Evolutionary conservation across 2,888 invertebrate species (phyloP).

Genomic region (Drosophila fulvimacula): DNA sequence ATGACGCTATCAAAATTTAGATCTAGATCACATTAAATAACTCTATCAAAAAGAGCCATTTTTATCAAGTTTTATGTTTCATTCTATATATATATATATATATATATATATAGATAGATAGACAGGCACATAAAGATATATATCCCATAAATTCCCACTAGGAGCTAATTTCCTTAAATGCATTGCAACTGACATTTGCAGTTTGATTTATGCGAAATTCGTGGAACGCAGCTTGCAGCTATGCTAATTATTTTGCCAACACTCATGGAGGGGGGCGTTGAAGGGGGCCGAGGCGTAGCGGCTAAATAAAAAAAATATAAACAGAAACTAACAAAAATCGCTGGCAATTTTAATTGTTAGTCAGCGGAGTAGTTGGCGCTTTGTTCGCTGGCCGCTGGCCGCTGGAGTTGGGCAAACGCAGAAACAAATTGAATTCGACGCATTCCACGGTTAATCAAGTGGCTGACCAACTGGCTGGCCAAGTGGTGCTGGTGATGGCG

Average conservation of each 20-base stretch:
- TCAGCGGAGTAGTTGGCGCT: constrained; percentile 37
- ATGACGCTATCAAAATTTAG: neutral
- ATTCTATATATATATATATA: neutral
- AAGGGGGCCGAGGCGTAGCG: too few relatives aligned
- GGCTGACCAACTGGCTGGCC: constrained; percentile 30
- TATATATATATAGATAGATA: neutral
- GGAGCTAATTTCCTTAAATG: constrained; percentile 5
- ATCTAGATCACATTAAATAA: neutral
- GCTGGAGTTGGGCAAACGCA: constrained; percentile 43
- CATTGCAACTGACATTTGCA: constrained; percentile 55
- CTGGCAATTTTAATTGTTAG: constrained; percentile 71
- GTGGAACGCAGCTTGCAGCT: constrained; percentile 43
- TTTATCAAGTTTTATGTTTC: neutral
- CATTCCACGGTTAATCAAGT: constrained; percentile 68
- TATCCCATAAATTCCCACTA: constrained; percentile 1
- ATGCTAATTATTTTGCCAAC: constrained; percentile 59
- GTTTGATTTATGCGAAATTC: constrained; percentile 64
- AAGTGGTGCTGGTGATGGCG: constrained; percentile 6
- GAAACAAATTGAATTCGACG: constrained; percentile 75
- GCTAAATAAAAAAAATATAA: constrained; percentile 2
- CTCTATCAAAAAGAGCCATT: neutral
- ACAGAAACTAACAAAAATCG: constrained; percentile 25
- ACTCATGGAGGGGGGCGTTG: neutral
- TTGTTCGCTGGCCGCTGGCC: constrained; percentile 31
- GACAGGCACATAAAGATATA: neutral